Base-by-base conservation (phyloP, 2,797 vertebrate genomes). In the Phrynocephalus forsythii region DNA sequence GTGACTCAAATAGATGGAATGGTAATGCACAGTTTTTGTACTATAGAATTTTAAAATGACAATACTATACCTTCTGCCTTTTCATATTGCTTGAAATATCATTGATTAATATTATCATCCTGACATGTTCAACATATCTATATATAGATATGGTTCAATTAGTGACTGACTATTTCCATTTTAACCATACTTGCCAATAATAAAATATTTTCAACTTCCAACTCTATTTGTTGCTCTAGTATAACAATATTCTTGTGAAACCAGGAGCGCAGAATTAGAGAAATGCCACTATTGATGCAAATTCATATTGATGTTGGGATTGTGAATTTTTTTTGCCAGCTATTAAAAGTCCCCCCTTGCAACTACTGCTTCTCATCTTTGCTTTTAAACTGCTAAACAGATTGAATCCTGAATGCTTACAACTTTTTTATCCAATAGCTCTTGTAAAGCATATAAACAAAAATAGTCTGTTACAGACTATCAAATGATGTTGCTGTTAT, bases 341-440 rank as follows among this genome's bases (percentile, higher is more conserved):
- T 7, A 3, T 18, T 18, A 22, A 6, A 56, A 1, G 24, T 9
- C 5, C 77, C 89, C 63, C 56, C 0, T 48, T 0, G 16, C 68
- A 48, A 86, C 4, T 79, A 0, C n/a, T 79, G 28, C 20, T 73
- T 66, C 16, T 22, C 10, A 16, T 38, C 1, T 52, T 9, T 20
- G 1, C 24, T 68, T 30, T 10, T 68, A 83, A 84, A 56, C 1
- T 82, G 6, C 11, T 28, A 79, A 10, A 84, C 79, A 44, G n/a
- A 72, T 6, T 84, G 56, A 71, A 73, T 60, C 26, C 22, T 2
- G 10, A 77, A 56, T 85, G 67, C 2, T 2, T 78, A 0, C 22
- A 38, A 1, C 67, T 80, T 77, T 60, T 10, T 18, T 30, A 26
- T n/a, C 0, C 6, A 50, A 16, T 38, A 78, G 44, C 20, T 79